These are phyloP conservation scores for Ispidina picta DNA, from an alignment of 2,797 vertebrate genomes.

Conservation along the genomic window DNA sequence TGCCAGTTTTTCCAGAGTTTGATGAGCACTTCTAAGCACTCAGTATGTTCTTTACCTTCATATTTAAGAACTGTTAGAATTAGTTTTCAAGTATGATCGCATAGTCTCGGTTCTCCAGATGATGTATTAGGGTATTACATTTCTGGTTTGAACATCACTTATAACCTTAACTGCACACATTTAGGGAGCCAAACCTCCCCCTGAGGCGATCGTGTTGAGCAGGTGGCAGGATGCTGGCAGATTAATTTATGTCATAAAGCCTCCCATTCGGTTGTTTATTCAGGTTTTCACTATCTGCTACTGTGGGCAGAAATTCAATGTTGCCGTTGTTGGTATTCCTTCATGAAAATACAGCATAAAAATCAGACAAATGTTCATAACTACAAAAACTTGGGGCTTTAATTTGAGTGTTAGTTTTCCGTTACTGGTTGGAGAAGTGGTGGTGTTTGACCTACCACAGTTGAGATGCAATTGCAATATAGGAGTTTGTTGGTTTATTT, in stretches of 20 bases:
- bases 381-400: not conserved
- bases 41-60: not conserved
- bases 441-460: not conserved
- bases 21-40: not conserved
- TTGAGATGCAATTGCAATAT: not conserved
- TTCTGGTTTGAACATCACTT: not conserved
- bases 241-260: not conserved
- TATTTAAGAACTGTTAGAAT: not conserved
- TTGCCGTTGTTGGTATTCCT: not conserved
- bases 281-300: not conserved
- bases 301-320: not conserved
- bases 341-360: not conserved
- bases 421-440: not conserved
- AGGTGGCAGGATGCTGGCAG: not conserved
- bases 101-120: not conserved
- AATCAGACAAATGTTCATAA: not conserved
- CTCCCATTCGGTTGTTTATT: not conserved
- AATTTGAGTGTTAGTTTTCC: not conserved
- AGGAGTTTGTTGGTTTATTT: slow-evolving; percentile 6
- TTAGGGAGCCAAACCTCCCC: not conserved
- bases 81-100: not conserved
- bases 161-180: not conserved
- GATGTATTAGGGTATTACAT: not conserved
- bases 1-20: not conserved
- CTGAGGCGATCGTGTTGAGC: not conserved